A percentile compares a stretch with the other conserved stretches of the same genome.
Evolutionary conservation across 2,888 invertebrate species (phyloP).

Genomic region (Nomada flava): DNA sequence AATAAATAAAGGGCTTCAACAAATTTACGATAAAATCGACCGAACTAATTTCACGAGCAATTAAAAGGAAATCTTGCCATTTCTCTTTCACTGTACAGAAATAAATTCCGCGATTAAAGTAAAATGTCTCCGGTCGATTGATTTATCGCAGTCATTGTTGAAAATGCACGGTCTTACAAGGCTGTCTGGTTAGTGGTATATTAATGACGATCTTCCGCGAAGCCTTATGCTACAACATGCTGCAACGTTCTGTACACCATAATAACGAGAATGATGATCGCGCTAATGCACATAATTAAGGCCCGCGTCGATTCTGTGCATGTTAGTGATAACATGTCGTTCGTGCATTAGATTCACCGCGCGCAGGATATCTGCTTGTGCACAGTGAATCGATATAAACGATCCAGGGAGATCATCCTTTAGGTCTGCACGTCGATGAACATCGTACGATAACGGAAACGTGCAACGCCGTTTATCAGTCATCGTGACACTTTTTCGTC

Average conservation of each 20-base stretch:
- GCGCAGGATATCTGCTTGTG: conserved; percentile 37
- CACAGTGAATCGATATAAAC: conserved; percentile 54
- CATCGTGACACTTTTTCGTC: conserved; percentile 49
- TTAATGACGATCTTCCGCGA: conserved; percentile 64
- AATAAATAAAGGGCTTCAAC: not conserved
- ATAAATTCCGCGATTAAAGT: conserved; percentile 51
- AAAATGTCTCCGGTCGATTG: conserved; percentile 38
- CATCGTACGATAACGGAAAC: conserved; percentile 52
- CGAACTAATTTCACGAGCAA: not conserved
- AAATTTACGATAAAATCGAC: not conserved
- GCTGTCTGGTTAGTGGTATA: conserved; percentile 55
- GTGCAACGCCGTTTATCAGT: conserved; percentile 50
- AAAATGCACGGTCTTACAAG: conserved; percentile 54
- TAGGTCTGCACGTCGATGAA: conserved; percentile 46
- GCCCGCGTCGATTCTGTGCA: conserved; percentile 56
- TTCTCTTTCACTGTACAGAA: not conserved
- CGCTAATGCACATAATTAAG: conserved; percentile 70
- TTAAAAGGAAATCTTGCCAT: not conserved
- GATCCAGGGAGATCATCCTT: conserved; percentile 61
- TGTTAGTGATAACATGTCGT: conserved; percentile 59
- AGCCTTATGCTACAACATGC: conserved; percentile 47
- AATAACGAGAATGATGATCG: conserved; percentile 67
- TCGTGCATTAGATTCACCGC: conserved; percentile 60
- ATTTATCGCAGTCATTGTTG: conserved; percentile 62
- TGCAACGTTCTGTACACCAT: conserved; percentile 59